Base-by-base conservation (phyloP, 2,797 vertebrate species). In the Ispidina picta region DNA sequence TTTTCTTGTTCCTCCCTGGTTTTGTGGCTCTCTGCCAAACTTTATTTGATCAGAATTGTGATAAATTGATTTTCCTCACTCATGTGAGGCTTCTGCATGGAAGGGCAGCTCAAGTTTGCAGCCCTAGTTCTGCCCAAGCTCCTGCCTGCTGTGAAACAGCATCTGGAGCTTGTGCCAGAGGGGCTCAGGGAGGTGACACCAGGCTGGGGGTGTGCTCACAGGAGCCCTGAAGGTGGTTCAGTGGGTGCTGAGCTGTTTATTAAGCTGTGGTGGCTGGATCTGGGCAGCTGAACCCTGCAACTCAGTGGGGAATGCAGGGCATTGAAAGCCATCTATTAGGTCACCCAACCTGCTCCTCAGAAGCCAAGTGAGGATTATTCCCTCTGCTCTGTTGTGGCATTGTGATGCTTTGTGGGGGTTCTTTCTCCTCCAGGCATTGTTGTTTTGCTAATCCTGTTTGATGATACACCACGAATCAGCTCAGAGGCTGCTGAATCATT, bases 391-490 rank as follows among this genome's bases (percentile, higher is more conserved):
- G 83, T 94, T 90, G 43, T 83, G 46, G 26, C 86, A 76, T 94
- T 94, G 71, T 75, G 86, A 87, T 89, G 77, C 84, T 89, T 87
- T 93, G 78, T 91, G 68, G 43, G 58, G 58, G n/a, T 92, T 94
- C 78, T 89, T 94, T 92, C 37, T 93, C 75, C 56, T 93, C 54
- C 66, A 80, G 73, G 86, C 85, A 74, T 85, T 95, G 83, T 95
- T 91, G 62, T 91, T 95, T 89, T 74, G 88, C 90, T 95, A 94
- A 91, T 96, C 94, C 89, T 85, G 31, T 78, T 95, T 94, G 94
- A 83, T 88, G 95, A 93, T 66, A 85, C 64, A 60, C 51, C 85
- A 63, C 13, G 28, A 93, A 94, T 91, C 72, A 23, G 72, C 83
- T 92, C 84, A 70, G 82, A 71, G 64, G 62, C 77, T 95, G 93